phyloP scores from a whole-genome alignment of 2,113 vertebrate genomes.

The Anas platyrhynchos region DNA sequence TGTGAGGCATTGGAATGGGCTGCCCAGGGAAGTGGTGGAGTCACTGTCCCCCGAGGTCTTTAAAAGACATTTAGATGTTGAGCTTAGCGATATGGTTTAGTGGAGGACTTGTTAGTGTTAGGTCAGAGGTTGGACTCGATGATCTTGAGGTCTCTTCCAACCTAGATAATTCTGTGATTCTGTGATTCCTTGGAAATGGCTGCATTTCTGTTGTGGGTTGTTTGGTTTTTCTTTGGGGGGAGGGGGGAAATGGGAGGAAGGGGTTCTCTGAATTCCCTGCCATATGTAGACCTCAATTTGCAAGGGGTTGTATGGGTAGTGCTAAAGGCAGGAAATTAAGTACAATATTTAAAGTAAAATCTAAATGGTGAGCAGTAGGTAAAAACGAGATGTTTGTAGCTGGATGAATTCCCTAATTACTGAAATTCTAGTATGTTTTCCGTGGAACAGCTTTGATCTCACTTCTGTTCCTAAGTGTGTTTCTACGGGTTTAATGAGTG shows the following conservation, averaged over 20 bases:
- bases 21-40: no score
- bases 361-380: neutral
- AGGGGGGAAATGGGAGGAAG: neutral
- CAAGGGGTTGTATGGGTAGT: neutral
- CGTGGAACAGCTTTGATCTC: neutral
- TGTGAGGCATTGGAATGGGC: no score
- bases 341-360: neutral
- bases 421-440: neutral
- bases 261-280: neutral
- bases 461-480: rapidly evolving
- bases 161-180: no score
- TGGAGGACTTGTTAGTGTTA: no score
- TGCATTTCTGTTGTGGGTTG: neutral
- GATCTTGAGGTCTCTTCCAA: no score
- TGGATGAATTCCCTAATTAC: neutral
- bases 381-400: neutral
- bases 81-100: no score
- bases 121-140: no score
- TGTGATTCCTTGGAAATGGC: no score
- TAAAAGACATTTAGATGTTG: no score
- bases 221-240: neutral
- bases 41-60: no score
- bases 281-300: neutral
- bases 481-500: neutral
- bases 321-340: neutral